A percentile compares a stretch with the other conserved stretches of the same genome.
These are phyloP conservation scores for Aegotheles bennettii DNA, from an alignment of 2,113 vertebrate genomes.

Conservation along the genomic window DNA sequence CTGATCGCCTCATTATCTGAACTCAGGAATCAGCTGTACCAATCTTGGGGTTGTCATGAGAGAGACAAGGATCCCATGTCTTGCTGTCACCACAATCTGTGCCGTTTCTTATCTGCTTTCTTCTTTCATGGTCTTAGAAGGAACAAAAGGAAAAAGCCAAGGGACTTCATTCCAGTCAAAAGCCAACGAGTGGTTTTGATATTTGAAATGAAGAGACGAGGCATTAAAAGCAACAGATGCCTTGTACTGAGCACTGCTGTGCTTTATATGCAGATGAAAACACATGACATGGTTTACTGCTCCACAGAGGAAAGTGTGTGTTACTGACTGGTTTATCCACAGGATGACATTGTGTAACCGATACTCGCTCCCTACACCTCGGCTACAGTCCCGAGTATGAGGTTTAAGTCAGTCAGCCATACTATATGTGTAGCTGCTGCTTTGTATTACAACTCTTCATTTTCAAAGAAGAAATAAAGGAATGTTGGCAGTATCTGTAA, in stretches of 20 bases:
- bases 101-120: slow-evolving; percentile 15
- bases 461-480: background rate
- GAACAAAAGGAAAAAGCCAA: background rate
- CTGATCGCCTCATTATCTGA: background rate
- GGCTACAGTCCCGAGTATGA: background rate
- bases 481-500: background rate
- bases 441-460: background rate
- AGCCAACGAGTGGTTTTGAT: background rate
- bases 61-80: background rate
- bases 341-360: background rate
- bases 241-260: background rate
- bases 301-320: background rate
- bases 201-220: background rate
- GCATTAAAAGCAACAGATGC: slow-evolving; percentile 25
- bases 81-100: slow-evolving; percentile 24
- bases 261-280: background rate
- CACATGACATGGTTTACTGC: background rate
- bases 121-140: background rate
- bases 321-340: background rate
- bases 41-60: background rate
- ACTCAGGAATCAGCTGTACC: background rate
- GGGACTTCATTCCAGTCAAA: background rate
- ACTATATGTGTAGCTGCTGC: background rate
- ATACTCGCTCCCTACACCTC: background rate
- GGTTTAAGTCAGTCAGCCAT: background rate